Evolutionary conservation across 2,113 vertebrate species (phyloP).

Genomic region (Mobula hypostoma): DNA sequence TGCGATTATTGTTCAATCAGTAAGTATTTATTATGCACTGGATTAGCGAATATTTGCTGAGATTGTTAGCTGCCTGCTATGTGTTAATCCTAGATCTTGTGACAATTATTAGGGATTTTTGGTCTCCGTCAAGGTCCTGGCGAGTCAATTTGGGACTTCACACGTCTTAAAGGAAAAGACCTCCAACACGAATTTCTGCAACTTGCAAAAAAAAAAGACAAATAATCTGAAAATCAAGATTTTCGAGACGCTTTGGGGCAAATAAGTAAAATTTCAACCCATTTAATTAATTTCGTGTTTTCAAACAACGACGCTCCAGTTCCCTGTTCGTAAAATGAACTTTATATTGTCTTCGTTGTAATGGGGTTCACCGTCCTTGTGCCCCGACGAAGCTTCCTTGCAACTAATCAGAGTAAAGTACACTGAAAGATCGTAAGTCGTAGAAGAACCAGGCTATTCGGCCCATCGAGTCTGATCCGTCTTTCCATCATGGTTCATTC

Average conservation of each 20-base stretch:
- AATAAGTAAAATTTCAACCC: background rate
- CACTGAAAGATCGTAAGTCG: background rate
- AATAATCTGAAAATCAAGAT: conserved; percentile 17
- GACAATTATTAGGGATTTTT: conserved; percentile 88
- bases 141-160: conserved; percentile 65
- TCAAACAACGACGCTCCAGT: background rate
- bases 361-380: background rate
- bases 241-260: background rate
- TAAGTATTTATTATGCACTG: conserved; percentile 86
- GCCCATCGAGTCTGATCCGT: no score
- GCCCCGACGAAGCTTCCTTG: background rate
- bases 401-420: background rate
- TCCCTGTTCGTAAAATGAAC: background rate
- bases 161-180: conserved; percentile 58
- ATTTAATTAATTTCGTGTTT: background rate
- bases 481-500: no score
- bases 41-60: conserved; percentile 83
- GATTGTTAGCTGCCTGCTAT: conserved; percentile 87
- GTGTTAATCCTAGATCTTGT: conserved; percentile 97
- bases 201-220: background rate
- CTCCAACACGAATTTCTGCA: conserved; percentile 10
- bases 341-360: background rate
- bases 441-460: no score
- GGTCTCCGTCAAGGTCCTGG: conserved; percentile 50
- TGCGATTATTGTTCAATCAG: conserved; percentile 99